Evolutionary conservation across 2,113 vertebrate genomes (phyloP).

Genomic region (Calcarius ornatus): DNA sequence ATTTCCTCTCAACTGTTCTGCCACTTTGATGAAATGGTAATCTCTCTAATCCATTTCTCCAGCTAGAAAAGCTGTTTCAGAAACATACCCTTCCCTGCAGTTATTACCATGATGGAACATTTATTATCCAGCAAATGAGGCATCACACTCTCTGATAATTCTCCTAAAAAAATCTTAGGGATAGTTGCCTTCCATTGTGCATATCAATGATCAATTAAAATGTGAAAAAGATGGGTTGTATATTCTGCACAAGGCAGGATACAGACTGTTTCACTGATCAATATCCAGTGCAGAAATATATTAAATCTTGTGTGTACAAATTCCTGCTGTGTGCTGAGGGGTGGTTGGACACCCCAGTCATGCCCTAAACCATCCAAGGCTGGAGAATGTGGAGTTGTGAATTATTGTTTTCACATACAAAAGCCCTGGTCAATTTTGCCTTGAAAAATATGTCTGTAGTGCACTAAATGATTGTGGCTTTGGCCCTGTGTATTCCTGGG

Average conservation of each 20-base stretch:
- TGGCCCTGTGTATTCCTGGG: background rate
- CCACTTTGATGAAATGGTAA: slow-evolving; percentile 54
- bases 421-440: background rate
- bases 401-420: background rate
- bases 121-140: slow-evolving; percentile 23
- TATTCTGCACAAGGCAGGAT: background rate
- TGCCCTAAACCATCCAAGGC: accelerated
- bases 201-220: background rate
- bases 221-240: background rate
- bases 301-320: background rate
- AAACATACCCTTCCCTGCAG: background rate
- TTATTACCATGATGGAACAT: slow-evolving; percentile 13
- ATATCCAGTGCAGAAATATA: background rate
- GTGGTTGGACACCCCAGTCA: background rate
- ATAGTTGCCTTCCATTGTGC: background rate
- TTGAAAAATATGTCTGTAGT: background rate
- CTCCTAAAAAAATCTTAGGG: background rate
- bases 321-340: background rate
- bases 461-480: background rate
- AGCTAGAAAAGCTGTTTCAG: slow-evolving; percentile 20
- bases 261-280: background rate
- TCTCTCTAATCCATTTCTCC: slow-evolving; percentile 45
- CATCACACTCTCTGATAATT: background rate
- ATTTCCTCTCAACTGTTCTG: slow-evolving; percentile 46
- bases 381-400: background rate